Base-by-base conservation (phyloP, 2,113 vertebrate genomes). In the Asarcornis scutulata region DNA sequence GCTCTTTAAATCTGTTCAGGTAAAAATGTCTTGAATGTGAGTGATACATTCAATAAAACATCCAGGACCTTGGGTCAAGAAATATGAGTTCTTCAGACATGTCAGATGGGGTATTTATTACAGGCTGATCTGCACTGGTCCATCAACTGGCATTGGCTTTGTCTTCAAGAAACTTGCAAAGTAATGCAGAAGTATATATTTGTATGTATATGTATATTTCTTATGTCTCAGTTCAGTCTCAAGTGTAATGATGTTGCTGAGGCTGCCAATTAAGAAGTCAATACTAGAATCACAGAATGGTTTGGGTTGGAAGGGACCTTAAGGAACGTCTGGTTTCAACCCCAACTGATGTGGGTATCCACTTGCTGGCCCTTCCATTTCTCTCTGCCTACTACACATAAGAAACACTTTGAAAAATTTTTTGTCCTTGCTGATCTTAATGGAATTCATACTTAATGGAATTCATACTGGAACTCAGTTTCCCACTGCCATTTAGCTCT, bases 121-220 rank as follows among this genome's bases (percentile, higher is more conserved):
- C 17, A 55, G 21, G 12, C 68, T 86, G 67, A 20, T 27, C 21
- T 53, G 12, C 52, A 22, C 73, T 59, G 59, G 26, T 11, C 48
- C 23, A 36, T 64, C 31, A 34, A 4, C 13, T 36, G 52, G 13
- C 40, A 23, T 40, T 66, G 25, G 17, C 38, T 69, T 75, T 75
- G 56, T 21, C 68, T 75, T 83, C 16, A 11, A 66, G 74, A 72
- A 80, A 40, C 8, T 25, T 46, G n/a, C 23, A 9, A 44, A 80
- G 74, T 60, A 38, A 23, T 16, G 42, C 52, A 34, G 38, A 31
- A 0, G 3, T 31, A 4, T 22, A 2, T 2, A 40, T 29, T 20
- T 40, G 0, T 29, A 17, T 31, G 1, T 17, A 3, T 25, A 7
- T 50, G 6, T 31, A 1, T 22, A 6, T 34, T 48, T 48, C 18